Evolutionary conservation across 2,888 invertebrate genomes (phyloP).

Genomic region (Notodonta dromedarius): DNA sequence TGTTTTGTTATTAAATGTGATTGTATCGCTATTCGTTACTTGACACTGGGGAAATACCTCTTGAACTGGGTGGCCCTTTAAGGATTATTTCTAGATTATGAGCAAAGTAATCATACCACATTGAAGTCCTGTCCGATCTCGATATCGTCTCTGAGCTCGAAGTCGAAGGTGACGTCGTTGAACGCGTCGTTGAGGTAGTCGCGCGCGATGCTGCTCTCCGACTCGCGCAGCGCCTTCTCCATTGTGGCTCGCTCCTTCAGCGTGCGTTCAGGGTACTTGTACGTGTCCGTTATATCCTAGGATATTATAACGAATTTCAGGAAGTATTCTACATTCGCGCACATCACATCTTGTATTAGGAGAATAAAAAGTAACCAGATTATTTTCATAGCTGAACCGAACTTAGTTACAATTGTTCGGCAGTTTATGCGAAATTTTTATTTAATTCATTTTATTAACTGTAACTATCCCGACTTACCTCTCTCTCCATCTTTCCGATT

Average conservation of each 20-base stretch:
- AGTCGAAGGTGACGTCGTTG: slow-evolving; percentile 93
- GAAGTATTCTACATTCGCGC: too few relatives aligned
- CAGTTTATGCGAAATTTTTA: too few relatives aligned
- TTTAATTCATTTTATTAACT: too few relatives aligned
- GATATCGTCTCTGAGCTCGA: slow-evolving; percentile 92
- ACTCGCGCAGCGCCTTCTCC: slow-evolving; percentile 92
- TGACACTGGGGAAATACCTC: too few relatives aligned
- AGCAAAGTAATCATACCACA: slow-evolving; percentile 73
- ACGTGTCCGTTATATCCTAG: slow-evolving; percentile 90
- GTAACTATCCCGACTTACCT: slow-evolving; percentile 61
- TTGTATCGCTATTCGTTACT: too few relatives aligned
- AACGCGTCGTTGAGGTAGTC: slow-evolving; percentile 96
- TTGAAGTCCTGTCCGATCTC: slow-evolving; percentile 93
- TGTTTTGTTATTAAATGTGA: too few relatives aligned
- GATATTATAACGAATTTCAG: neutral
- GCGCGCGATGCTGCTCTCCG: slow-evolving; percentile 91
- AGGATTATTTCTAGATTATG: too few relatives aligned
- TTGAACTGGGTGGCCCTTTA: too few relatives aligned
- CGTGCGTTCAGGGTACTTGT: slow-evolving; percentile 93
- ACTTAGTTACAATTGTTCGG: too few relatives aligned
- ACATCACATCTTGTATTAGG: too few relatives aligned
- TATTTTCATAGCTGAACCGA: too few relatives aligned
- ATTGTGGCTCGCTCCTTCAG: slow-evolving; percentile 92
- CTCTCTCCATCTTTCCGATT: slow-evolving; percentile 90
- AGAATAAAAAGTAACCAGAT: too few relatives aligned